These are phyloP conservation scores for Chelonia mydas DNA, from an alignment of 2,797 vertebrate species.

Conservation along the genomic window DNA sequence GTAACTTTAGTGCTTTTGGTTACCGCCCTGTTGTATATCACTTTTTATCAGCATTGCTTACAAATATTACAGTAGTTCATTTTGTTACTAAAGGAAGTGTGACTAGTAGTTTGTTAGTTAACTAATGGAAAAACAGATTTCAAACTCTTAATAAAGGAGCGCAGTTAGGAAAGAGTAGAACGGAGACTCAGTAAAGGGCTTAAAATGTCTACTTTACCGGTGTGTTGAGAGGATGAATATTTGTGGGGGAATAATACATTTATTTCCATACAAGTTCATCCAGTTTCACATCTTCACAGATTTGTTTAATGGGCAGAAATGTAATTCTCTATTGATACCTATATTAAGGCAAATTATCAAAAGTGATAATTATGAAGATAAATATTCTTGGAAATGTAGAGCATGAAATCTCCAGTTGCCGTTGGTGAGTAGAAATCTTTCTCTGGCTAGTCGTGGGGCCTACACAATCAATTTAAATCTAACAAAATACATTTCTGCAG, in stretches of 20 bases:
- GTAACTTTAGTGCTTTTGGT: constrained; percentile 27
- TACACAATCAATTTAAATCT: background rate
- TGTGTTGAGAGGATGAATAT: background rate
- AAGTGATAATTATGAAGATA: background rate
- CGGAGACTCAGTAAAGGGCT: constrained; percentile 33
- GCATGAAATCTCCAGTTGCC: no score
- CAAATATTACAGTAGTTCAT: background rate
- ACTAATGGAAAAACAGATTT: background rate
- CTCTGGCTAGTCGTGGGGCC: background rate
- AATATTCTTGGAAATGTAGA: background rate
- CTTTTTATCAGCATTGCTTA: background rate
- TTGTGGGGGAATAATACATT: background rate
- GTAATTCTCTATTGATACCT: background rate
- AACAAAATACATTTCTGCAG: constrained; percentile 5
- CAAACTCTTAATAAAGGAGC: background rate
- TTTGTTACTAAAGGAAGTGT: background rate
- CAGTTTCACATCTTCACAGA: background rate
- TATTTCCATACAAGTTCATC: background rate
- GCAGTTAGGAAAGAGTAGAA: background rate
- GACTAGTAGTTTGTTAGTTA: background rate
- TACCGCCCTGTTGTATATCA: background rate
- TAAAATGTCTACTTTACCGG: constrained; percentile 4
- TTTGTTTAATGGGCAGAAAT: background rate
- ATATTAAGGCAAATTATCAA: background rate
- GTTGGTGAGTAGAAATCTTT: background rate